Evolutionary conservation across 1,140 invertebrate genomes (phyloP), one percentile per base, ranked within the genome.

Genomic region (Ephestia elutella): DNA sequence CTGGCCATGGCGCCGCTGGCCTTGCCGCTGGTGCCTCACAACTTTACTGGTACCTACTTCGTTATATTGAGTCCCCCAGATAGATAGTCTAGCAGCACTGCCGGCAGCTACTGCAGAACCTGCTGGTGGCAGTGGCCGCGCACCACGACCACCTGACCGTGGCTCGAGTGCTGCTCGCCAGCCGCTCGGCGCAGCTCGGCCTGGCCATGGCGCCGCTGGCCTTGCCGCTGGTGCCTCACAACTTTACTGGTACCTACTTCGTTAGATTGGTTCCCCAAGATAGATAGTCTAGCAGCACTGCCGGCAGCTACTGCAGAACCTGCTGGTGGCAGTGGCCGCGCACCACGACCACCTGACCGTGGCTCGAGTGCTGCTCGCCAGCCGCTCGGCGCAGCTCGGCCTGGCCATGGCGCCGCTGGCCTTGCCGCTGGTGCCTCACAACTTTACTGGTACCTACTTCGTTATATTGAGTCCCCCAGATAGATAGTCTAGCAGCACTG

Each of bases 21-120:
- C 2, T 86, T 95, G 56, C 93, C 92, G 2, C 91, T 95, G 2
- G 79, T 93, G 19, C 90, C 90, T 17, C 94, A 96, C 75, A 94
- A 94, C 71, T 96, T 97, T 63, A 96, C 95, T 15, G 93, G 93
- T 94, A 79, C 71, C 4, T 50, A 15, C 25, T 9, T 13, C 21
- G 7, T 25, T 7, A 25, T 25, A 3, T n/a, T n/a, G n/a, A n/a
- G n/a, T 58, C n/a, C 56, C 8, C 0, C 64, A 86, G 96, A 32
- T 92, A 94, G 32, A 90, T 99, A 13, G 97, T 99, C 0, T 94
- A 98, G 71, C 95, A 98, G 74, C 97, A 99, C 80, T 98, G 98
- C 86, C 96, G 98, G 75, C 95, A 96, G 73, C 88, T 99, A 55
- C 90, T 99, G 10, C 89, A 98, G n/a, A 99, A 99, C 85, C 89